phyloP scores from a whole-genome alignment of 23 tunicate species.

The Pegea sp. region DNA sequence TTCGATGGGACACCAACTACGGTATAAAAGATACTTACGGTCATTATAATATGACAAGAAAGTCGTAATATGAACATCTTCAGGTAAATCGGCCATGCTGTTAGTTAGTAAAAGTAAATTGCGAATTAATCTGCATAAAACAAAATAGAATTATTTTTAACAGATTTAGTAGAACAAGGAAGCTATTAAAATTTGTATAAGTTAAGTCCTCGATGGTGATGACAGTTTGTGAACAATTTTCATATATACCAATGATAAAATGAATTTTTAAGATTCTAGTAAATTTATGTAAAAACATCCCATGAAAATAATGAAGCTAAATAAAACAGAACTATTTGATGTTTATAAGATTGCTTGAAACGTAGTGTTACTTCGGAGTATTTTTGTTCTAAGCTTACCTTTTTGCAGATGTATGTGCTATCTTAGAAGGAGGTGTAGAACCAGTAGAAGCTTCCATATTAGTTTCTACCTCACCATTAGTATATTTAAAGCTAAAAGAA shows the following conservation, averaged over 20 bases:
- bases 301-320: no score
- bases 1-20: no score
- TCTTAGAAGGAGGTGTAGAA: conserved; percentile 6
- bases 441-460: conserved; percentile 4
- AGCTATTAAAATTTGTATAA: no score
- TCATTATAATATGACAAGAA: conserved; percentile 40
- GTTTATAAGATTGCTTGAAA: no score
- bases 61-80: conserved; percentile 23
- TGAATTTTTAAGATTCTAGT: neutral
- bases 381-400: conserved; percentile 5
- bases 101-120: conserved; percentile 20
- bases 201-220: no score
- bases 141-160: no score
- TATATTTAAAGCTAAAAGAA: conserved; percentile 41
- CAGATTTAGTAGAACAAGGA: no score
- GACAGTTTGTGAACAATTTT: no score
- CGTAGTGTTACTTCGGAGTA: no score
- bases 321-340: no score
- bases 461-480: conserved; percentile 23
- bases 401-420: conserved; percentile 32
- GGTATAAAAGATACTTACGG: conserved; percentile 3
- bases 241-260: no score
- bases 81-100: conserved; percentile 14
- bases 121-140: conserved; percentile 24
- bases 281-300: no score